Conservation (phyloP, 1,140 invertebrate genomes). For the Homalodisca vitripennis region DNA sequence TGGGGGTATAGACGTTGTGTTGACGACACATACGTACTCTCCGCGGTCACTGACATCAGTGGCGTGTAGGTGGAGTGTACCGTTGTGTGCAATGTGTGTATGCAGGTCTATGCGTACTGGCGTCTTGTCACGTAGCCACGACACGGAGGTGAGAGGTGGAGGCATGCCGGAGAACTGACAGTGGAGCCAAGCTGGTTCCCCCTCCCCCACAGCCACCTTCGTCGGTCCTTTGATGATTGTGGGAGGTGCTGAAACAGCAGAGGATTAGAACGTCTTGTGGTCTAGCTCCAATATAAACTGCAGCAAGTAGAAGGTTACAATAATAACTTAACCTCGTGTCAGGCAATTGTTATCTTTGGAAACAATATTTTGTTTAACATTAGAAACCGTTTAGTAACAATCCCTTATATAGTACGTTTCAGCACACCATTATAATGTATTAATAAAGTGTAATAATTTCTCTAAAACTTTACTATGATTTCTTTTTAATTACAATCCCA, state of each 20-base stretch:
- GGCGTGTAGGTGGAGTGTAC: slow-evolving; percentile 59
- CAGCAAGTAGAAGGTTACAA: too few relatives aligned
- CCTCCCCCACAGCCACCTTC: slow-evolving; percentile 63
- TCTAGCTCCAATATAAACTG: too few relatives aligned
- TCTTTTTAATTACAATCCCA: too few relatives aligned
- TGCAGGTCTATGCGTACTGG: slow-evolving; percentile 24
- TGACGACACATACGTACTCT: slow-evolving; percentile 65
- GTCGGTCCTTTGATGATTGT: slow-evolving; percentile 55
- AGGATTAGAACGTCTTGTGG: too few relatives aligned
- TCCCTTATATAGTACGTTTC: too few relatives aligned
- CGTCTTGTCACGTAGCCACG: slow-evolving; percentile 70
- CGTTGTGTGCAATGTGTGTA: slow-evolving; percentile 52
- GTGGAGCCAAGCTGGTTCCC: slow-evolving; percentile 58
- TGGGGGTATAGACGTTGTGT: slow-evolving; percentile 61
- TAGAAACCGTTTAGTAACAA: too few relatives aligned
- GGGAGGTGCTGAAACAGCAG: slow-evolving; percentile 61
- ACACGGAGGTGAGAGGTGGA: slow-evolving; percentile 60
- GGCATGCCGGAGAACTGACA: slow-evolving; percentile 63
- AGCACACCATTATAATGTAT: too few relatives aligned
- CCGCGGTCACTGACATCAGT: slow-evolving; percentile 62
- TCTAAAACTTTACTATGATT: too few relatives aligned
- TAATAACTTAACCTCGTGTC: too few relatives aligned
- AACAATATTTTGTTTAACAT: too few relatives aligned
- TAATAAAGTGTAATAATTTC: too few relatives aligned
- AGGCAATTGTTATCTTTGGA: too few relatives aligned